A percentile compares a stretch with the other conserved stretches of the same genome.
phyloP scores from a whole-genome alignment of 2,113 vertebrate species.

The Phainopepla nitens region DNA sequence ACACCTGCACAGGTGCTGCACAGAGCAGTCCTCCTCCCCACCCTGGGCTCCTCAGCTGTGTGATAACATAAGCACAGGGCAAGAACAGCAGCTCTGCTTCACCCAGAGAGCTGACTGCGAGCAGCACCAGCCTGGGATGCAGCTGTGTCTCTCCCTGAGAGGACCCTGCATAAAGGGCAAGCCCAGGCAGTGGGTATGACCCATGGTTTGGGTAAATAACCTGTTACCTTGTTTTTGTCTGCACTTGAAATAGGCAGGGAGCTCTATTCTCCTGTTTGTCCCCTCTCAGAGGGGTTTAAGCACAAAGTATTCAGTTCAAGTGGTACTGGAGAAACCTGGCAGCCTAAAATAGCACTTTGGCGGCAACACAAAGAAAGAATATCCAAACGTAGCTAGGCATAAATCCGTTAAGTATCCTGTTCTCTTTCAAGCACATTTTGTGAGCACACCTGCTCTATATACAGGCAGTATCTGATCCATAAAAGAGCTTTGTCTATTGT shows the following conservation, averaged over 20 bases:
- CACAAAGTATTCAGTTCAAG: background rate
- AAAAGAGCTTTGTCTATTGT: background rate
- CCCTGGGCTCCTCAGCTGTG: too few species aligned
- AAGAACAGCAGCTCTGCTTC: background rate
- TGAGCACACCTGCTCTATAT: background rate
- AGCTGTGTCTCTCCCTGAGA: background rate
- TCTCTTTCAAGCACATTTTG: background rate
- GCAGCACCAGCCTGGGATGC: background rate
- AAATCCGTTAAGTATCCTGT: background rate
- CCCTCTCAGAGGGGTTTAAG: background rate
- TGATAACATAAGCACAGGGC: background rate
- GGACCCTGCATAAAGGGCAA: background rate
- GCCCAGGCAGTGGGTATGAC: background rate
- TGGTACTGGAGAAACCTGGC: background rate
- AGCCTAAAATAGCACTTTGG: background rate
- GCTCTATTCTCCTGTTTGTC: background rate
- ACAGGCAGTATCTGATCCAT: background rate
- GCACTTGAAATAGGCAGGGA: background rate
- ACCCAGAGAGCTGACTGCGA: rapidly evolving
- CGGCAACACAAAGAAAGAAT: background rate
- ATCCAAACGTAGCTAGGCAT: background rate
- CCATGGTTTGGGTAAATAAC: background rate
- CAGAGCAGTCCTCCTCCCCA: background rate
- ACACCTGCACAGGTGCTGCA: background rate
- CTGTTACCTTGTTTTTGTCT: background rate